Conservation (phyloP, 2,113 vertebrate genomes). For the Muntiacus muntjak region DNA sequence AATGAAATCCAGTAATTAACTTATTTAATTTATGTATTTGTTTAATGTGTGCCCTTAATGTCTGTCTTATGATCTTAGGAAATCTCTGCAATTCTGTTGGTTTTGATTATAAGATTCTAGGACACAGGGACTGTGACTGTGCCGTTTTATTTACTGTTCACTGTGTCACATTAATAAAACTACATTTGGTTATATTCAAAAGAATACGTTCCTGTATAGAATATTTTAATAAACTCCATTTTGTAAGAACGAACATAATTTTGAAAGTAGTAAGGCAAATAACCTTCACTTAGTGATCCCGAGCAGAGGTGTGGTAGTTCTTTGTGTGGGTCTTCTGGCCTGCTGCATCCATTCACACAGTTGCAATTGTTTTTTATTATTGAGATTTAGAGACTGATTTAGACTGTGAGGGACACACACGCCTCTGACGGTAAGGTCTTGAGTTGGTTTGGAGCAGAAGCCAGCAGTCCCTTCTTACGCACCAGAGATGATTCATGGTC, state of each 20-base stretch:
- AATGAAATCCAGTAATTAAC: constrained; percentile 41
- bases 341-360: not conserved
- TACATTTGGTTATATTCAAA: not conserved
- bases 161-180: not conserved
- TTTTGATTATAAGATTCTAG: not conserved
- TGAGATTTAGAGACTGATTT: not conserved
- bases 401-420: not conserved
- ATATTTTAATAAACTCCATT: not conserved
- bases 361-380: not conserved
- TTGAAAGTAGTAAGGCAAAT: not conserved
- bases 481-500: accelerated
- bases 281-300: not conserved
- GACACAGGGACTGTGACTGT: not conserved
- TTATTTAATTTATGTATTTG: constrained; percentile 30
- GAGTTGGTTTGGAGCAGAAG: not conserved
- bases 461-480: accelerated
- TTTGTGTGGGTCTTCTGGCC: not conserved
- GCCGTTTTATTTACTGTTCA: not conserved
- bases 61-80: not conserved
- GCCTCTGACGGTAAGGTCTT: not conserved
- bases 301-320: not conserved
- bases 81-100: not conserved
- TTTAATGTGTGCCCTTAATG: not conserved
- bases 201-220: not conserved
- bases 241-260: constrained; percentile 11